A percentile compares a stretch with the other conserved stretches of the same genome.
Conservation (phyloP, 2,888 invertebrate genomes). For the Drepanosiphum platanoidis region DNA sequence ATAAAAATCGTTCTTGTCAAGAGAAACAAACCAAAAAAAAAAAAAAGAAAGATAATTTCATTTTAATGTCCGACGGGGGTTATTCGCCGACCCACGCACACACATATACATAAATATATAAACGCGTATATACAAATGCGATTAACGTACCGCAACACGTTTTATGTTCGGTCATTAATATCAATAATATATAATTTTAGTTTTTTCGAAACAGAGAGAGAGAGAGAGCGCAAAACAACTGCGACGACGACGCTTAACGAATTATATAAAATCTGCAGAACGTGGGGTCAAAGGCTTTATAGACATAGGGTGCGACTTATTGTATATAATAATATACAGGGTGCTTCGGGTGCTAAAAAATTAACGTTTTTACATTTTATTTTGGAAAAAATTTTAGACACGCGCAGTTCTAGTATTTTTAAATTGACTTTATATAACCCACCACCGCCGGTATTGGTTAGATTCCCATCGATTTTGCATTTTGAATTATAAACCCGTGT, state of each 20-base stretch:
- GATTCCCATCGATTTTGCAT: no score
- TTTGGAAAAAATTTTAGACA: no score
- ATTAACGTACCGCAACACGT: constrained; percentile 62
- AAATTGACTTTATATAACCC: no score
- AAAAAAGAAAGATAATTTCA: constrained; percentile 41
- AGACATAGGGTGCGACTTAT: not conserved
- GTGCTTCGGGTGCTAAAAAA: no score
- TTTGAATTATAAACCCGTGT: no score
- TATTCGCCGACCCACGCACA: not conserved
- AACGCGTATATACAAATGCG: constrained; percentile 36
- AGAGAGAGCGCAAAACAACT: not conserved
- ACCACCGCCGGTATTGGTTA: no score
- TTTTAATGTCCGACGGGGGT: constrained; percentile 55
- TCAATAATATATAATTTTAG: constrained; percentile 55
- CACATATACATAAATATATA: not conserved
- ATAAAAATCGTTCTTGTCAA: constrained; percentile 17
- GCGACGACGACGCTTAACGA: constrained; percentile 17
- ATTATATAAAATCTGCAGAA: constrained; percentile 26
- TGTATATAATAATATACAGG: not conserved
- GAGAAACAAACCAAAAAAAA: not conserved
- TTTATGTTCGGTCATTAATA: constrained; percentile 59
- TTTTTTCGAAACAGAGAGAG: not conserved
- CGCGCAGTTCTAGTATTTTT: no score
- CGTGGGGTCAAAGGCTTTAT: constrained; percentile 16
- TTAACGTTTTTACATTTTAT: no score